Evolutionary conservation across 2,888 invertebrate species (phyloP), one percentile per base, ranked within the genome.

Genomic region (Venusia cambrica): DNA sequence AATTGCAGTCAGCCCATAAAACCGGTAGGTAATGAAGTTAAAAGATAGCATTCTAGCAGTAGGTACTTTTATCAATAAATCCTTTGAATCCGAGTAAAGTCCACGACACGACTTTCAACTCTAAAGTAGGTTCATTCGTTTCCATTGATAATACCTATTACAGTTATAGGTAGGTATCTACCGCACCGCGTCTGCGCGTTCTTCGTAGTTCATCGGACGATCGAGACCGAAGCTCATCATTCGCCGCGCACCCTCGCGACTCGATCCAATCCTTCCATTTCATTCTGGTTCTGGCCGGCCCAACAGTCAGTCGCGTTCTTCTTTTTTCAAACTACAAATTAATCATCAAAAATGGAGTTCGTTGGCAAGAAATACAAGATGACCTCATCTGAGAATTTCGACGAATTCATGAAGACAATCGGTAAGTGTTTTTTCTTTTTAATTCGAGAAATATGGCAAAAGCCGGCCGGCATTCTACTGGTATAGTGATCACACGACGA

Each of bases 331-430:
- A 38, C n/a, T n/a, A 51, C 45, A 51, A 49, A 41, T 48, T 57
- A 44, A 50, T 48, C 47, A 53, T 47, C 20, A 48, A 83, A 73
- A 71, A 87, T 87, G 85, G 85, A 79, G 45, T 84, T 84, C 69
- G 45, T 71, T 28, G 94, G 93, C 72, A 94, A 92, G 83, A 93
- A 92, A 73, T 97, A 93, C 90, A 95, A 95, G 73, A 89, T 97
- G 75, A 78, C 87, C 43, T 89, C 90, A 40, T 93, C 93, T 58
- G 94, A 95, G 49, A 94, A 95, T 70, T 96, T 97, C 75, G 96
- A 97, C 61, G 94, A 94, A 38, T 95, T 94, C 88, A 93, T 97
- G 94, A 95, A 95, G 87, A 90, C 92, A 27, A 78, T 95, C 47
- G 95, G 95, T 95, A 69, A 93, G 93, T 79, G 15, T 34, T 51